Conservation (phyloP, 2,113 vertebrate genomes). For the Arothron firmamentum region DNA sequence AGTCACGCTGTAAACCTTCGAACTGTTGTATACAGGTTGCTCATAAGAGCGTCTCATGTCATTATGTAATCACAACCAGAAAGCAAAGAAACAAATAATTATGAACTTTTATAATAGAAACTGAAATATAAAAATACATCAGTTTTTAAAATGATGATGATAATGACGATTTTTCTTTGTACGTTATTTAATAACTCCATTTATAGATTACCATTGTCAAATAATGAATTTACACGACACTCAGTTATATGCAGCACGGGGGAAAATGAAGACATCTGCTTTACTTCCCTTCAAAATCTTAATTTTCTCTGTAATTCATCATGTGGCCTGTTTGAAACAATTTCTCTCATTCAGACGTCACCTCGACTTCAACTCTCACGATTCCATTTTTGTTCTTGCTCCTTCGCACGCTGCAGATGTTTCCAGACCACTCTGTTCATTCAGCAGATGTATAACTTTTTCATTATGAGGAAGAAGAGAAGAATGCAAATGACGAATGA, state of each 20-base stretch:
- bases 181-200: no score
- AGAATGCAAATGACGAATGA: conserved; percentile 53
- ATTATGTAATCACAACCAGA: no score
- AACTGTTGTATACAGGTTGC: no score
- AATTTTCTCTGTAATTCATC: conserved; percentile 6
- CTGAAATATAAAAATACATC: no score
- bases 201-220: no score
- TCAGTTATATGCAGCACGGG: background rate
- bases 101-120: no score
- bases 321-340: conserved; percentile 24
- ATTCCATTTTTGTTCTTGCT: conserved; percentile 35
- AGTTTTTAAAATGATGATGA: no score
- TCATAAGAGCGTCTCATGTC: no score
- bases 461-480: conserved; percentile 49
- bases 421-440: conserved; percentile 21
- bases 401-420: conserved; percentile 28
- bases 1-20: background rate
- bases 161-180: no score
- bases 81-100: no score
- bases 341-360: conserved; percentile 25
- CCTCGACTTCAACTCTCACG: conserved; percentile 24
- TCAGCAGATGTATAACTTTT: conserved; percentile 38
- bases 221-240: background rate
- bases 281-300: conserved; percentile 1
- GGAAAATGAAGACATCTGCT: conserved; percentile 1